These are phyloP conservation scores for Sarcophaga rosellei DNA, from an alignment of 2,888 invertebrate species.

Conservation along the genomic window DNA sequence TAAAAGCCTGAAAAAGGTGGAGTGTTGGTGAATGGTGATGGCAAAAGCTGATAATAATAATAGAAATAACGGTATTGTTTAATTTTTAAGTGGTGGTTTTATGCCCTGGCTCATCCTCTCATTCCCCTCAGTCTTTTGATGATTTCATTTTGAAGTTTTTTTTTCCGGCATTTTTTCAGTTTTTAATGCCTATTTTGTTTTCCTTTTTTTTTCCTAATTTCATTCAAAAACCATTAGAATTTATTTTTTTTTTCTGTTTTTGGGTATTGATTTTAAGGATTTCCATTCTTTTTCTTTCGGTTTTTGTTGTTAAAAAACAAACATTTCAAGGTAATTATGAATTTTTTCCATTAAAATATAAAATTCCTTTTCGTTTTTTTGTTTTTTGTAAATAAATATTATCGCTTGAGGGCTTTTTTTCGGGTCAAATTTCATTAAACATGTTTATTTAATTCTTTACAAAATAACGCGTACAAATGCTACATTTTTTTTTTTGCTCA, in stretches of 20 bases:
- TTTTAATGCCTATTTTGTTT: no score
- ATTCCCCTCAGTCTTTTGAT: conserved; percentile 41
- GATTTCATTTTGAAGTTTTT: conserved; percentile 13
- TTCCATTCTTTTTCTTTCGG: conserved; percentile 41
- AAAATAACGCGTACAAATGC: conserved; percentile 57
- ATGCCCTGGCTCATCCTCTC: neutral
- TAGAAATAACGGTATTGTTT: conserved; percentile 63
- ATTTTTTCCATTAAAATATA: conserved; percentile 64
- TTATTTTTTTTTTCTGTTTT: conserved; percentile 29
- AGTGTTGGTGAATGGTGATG: conserved; percentile 28
- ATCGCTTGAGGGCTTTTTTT: conserved; percentile 58
- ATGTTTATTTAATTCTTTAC: conserved; percentile 64
- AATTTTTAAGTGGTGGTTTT: conserved; percentile 68
- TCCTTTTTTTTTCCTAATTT: neutral
- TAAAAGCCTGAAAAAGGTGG: conserved; percentile 12
- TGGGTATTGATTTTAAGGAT: conserved; percentile 65
- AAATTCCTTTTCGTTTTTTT: neutral
- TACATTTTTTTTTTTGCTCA: conserved; percentile 4
- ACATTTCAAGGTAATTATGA: conserved; percentile 68
- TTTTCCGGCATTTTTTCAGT: neutral
- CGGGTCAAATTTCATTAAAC: conserved; percentile 63
- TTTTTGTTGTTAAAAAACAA: conserved; percentile 25
- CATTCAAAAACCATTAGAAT: conserved; percentile 57
- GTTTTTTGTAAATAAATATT: conserved; percentile 55
- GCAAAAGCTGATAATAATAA: conserved; percentile 61